phyloP scores from a whole-genome alignment of 1,140 invertebrate species.

The Idris sp. region DNA sequence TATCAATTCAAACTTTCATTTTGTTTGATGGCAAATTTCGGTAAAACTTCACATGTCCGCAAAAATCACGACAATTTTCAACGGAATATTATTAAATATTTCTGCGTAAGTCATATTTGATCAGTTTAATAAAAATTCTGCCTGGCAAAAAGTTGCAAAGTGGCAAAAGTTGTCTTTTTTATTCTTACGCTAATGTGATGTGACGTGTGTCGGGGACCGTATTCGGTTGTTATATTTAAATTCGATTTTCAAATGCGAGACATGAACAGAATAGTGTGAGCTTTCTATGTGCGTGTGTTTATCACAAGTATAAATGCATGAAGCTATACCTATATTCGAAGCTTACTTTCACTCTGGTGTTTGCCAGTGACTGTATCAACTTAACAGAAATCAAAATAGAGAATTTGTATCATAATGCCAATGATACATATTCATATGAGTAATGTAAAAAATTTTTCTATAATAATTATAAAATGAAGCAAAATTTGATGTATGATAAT shows the following conservation, averaged over 20 bases:
- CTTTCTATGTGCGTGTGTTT: conserved; percentile 24
- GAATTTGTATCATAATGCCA: conserved; percentile 45
- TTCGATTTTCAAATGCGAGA: conserved; percentile 44
- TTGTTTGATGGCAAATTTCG: conserved; percentile 18
- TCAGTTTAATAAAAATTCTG: conserved; percentile 53
- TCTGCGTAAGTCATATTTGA: conserved; percentile 36
- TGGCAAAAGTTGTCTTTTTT: conserved; percentile 52
- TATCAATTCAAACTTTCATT: conserved; percentile 29
- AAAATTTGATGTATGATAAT: too few relatives aligned
- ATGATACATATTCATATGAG: conserved; percentile 36
- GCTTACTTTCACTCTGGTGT: conserved; percentile 44
- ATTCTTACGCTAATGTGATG: conserved; percentile 33
- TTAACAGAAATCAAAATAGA: conserved; percentile 50
- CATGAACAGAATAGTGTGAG: conserved; percentile 12
- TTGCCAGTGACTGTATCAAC: conserved; percentile 44
- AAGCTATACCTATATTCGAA: conserved; percentile 41
- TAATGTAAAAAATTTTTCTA: conserved; percentile 7
- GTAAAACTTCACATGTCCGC: conserved; percentile 30
- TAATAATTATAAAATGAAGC: too few relatives aligned
- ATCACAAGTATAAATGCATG: conserved; percentile 42
- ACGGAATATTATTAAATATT: conserved; percentile 40
- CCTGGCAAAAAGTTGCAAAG: conserved; percentile 4
- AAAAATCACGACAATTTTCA: conserved; percentile 36
- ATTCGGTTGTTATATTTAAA: conserved; percentile 51
- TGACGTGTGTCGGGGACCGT: conserved; percentile 45